Evolutionary conservation across 2,113 vertebrate species (phyloP), one percentile per base, ranked within the genome.

Genomic region (Halichoeres trimaculatus): DNA sequence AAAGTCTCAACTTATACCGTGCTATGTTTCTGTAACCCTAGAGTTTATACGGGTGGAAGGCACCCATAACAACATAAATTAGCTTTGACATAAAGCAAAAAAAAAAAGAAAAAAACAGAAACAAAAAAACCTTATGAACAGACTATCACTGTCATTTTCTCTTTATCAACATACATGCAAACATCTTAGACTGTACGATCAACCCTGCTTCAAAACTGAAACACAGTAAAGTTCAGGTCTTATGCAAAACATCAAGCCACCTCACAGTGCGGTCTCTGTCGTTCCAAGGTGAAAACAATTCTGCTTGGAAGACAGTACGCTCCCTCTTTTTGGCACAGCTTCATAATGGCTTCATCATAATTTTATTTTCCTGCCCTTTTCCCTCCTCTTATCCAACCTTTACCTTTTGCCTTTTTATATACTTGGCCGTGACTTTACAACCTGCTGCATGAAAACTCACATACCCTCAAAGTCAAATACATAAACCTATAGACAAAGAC

Each of bases 291-390:
- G 55, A 66, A 3, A 52, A 8, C 14, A 43, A 8, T 51, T 1
- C 5, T 45, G 20, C 19, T 50, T 47, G 40, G 58, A 43, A 56
- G 20, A 63, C 53, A n/a, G 36, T 36, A 54, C 19, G 45, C 35
- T 40, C 52, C 24, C 23, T 11, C 10, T 22, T 5, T 45, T 38
- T 60, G 43, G 55, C 70, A 51, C 8, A 8, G 62, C 58, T 79
- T 73, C 64, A 80, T 65, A 54, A 43, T 76, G 10, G 58, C 58
- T 77, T 73, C 64, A 78, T 65, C 50, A 48, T 76, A 78, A 76
- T 48, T 67, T 74, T 38, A 51, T 75, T 70, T 75, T 54, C 10
- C 20, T 65, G 17, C 30, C 41, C 52, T 40, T 12, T 70, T 26
- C 12, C 55, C 20, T 23, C 22, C 23, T 66, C 50, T 30, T 66